A percentile compares a stretch with the other conserved stretches of the same genome.
phyloP scores from a whole-genome alignment of 2,797 vertebrate species.

The Darevskia nairensis region DNA sequence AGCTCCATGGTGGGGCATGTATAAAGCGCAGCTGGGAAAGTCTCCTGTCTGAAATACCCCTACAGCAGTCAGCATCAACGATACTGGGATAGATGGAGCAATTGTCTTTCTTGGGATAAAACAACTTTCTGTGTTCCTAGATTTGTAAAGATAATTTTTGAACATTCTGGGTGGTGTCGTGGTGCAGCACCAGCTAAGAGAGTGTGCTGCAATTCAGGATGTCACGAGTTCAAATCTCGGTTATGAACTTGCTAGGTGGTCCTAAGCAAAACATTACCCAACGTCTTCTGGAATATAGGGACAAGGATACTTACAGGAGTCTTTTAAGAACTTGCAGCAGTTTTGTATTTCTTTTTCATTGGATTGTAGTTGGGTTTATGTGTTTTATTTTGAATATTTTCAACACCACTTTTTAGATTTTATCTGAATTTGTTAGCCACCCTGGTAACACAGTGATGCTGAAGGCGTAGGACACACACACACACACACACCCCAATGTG shows the following conservation, averaged over 20 bases:
- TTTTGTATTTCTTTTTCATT: background rate
- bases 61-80: background rate
- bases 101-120: too few relatives aligned
- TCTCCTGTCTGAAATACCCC: background rate
- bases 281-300: background rate
- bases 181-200: too few relatives aligned
- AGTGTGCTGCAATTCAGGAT: background rate
- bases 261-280: background rate
- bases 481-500: too few relatives aligned
- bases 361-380: background rate
- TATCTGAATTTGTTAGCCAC: background rate
- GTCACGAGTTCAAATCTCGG: background rate
- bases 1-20: too few relatives aligned
- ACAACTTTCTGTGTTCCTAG: too few relatives aligned
- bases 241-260: background rate
- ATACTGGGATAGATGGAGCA: too few relatives aligned
- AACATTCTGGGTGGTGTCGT: too few relatives aligned
- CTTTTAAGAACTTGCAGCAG: background rate
- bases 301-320: too few relatives aligned
- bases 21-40: background rate
- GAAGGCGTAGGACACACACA: background rate
- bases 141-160: too few relatives aligned
- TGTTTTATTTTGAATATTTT: background rate
- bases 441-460: background rate
- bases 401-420: background rate